Percentiles rank a stretch among this genome's conserved stretches.
Evolutionary conservation across 23 tunicate species (phyloP).

Genomic region (Ciona savignyi): DNA sequence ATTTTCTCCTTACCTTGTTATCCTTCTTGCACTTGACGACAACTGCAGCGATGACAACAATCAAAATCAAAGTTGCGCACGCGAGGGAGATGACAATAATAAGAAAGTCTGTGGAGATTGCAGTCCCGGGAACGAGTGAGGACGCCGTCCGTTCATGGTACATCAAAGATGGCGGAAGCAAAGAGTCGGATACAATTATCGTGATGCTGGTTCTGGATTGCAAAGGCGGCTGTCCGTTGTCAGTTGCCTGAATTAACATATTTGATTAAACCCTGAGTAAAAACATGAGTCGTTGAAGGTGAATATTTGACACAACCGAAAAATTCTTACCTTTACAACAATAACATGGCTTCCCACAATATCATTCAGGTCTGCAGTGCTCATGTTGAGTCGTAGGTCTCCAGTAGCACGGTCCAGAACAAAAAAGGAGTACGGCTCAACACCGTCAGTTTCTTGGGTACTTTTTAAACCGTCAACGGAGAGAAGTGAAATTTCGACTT

Average conservation of each 20-base stretch:
- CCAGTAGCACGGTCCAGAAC: slow-evolving; percentile 40
- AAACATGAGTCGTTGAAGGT: not conserved
- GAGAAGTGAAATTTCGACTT: slow-evolving; percentile 19
- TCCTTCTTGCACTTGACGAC: slow-evolving; percentile 42
- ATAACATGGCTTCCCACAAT: slow-evolving; percentile 32
- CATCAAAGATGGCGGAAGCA: slow-evolving; percentile 11
- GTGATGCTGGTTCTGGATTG: slow-evolving; percentile 4
- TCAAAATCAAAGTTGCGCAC: slow-evolving; percentile 14
- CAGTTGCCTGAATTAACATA: slow-evolving; percentile 33
- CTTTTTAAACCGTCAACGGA: slow-evolving; percentile 20
- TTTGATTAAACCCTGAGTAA: not conserved
- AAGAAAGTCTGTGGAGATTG: slow-evolving; percentile 8
- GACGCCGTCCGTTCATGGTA: not conserved
- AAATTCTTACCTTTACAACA: not conserved
- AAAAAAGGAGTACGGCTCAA: slow-evolving; percentile 9
- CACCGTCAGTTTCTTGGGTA: not conserved
- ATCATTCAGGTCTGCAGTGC: slow-evolving; percentile 15
- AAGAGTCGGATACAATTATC: slow-evolving; percentile 35
- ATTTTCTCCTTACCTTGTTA: slow-evolving; percentile 71
- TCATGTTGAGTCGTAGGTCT: slow-evolving; percentile 39
- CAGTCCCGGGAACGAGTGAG: not conserved
- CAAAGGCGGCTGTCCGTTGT: slow-evolving; percentile 37
- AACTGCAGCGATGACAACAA: slow-evolving; percentile 15
- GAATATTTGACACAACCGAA: not conserved
- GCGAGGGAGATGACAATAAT: slow-evolving; percentile 32